These are phyloP conservation scores for Aplysia californica DNA, from an alignment of 1,140 invertebrate species.

Conservation along the genomic window DNA sequence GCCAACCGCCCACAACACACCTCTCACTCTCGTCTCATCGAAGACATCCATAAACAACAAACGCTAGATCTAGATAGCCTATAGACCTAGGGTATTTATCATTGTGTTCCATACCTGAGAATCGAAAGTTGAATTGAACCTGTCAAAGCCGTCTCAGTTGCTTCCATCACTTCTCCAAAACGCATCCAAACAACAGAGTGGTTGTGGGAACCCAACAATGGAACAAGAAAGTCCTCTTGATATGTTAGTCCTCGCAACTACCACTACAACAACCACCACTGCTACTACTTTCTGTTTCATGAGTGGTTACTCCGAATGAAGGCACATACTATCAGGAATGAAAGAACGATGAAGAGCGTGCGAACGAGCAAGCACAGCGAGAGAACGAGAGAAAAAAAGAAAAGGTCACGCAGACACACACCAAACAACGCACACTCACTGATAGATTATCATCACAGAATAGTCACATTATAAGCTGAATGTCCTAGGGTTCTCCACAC, in stretches of 20 bases:
- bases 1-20: not conserved
- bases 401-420: not conserved
- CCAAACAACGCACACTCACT: no score
- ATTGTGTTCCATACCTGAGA: constrained; percentile 7
- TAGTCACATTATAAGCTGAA: constrained; percentile 11
- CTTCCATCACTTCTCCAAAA: constrained; percentile 13
- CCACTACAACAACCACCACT: not conserved
- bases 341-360: not conserved
- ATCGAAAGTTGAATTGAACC: constrained; percentile 22
- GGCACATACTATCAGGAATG: not conserved
- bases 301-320: not conserved
- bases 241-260: no score
- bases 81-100: not conserved
- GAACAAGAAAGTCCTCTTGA: no score
- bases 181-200: constrained; percentile 1
- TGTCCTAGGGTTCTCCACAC: not conserved
- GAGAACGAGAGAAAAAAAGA: not conserved
- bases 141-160: constrained; percentile 11
- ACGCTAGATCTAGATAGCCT: not conserved
- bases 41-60: not conserved
- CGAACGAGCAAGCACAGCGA: not conserved
- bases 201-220: not conserved
- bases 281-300: not conserved
- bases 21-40: not conserved
- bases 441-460: not conserved